Evolutionary conservation across 2,113 vertebrate genomes (phyloP), one percentile per base, ranked within the genome.

Genomic region (Pholis gunnellus): DNA sequence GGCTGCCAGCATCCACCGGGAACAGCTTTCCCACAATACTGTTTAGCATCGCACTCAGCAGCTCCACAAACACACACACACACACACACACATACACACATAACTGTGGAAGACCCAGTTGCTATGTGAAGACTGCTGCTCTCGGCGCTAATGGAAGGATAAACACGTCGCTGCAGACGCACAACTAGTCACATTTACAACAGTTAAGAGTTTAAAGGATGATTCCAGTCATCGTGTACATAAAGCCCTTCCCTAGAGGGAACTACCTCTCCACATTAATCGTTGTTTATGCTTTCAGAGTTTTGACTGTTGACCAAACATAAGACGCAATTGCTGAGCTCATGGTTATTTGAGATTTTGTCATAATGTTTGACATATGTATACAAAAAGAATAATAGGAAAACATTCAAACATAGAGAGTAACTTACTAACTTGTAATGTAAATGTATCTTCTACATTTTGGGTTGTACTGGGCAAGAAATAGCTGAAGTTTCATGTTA

Each of bases 1-100:
- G 85, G 88, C 73, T 87, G 81, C 83, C 78, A 70, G 81, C 86
- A 80, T 90, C 76, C 78, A 60, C 69, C 50, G 72, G 71, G 82
- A 89, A 79, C 89, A 90, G 83, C 86, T 91, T 92, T 92, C 79
- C 50, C 70, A 31, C 90, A 91, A 85, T 91, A 90, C 89, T 92
- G 87, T 91, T 91, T 85, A 81, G 79, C 57, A 5, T 84, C 61
- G 71, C 92, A 86, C 79, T 88, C 68, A 74, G 75, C 87, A 65
- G 79, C 74, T 7, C n/a, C 31, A 31, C 29, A 31, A 2, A 10
- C 79, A 73, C 29, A 10, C 81, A 65, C 74, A 10, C 79, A 73
- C 29, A 10, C 81, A 65, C 74, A 10, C 79, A 73, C 29, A 10
- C 81, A 65, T 72, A 72, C n/a, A 10, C 81, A 65, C 74, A 56